Conservation (phyloP, 2,797 vertebrate species). For the Scarus forsteni region DNA sequence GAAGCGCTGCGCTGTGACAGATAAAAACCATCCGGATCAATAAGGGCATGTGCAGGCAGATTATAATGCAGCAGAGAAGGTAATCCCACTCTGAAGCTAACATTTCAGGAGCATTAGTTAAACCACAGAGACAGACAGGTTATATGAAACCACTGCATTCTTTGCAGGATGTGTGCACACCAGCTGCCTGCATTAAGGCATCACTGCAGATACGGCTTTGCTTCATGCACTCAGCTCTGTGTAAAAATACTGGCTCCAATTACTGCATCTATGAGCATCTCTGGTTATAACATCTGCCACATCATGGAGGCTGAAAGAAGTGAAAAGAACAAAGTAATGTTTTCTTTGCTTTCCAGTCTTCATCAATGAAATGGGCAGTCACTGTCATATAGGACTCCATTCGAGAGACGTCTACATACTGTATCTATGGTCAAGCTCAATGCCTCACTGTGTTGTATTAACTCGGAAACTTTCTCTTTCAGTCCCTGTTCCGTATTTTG, state of each 20-base stretch:
- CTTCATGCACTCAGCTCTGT: conserved; percentile 6
- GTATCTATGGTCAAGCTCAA: no score
- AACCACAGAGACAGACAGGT: conserved; percentile 22
- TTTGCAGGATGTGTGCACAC: conserved; percentile 22
- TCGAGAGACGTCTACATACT: no score
- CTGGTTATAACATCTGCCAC: neutral
- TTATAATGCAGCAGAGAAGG: conserved; percentile 26
- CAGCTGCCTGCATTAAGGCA: conserved; percentile 11
- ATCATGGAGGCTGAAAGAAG: neutral
- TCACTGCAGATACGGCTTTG: conserved; percentile 3
- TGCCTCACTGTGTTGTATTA: no score
- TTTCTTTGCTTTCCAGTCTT: no score
- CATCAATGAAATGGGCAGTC: no score
- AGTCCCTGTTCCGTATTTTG: no score
- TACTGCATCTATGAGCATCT: conserved; percentile 33
- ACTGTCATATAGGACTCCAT: no score
- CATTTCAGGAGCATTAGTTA: conserved; percentile 25
- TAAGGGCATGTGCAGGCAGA: conserved; percentile 20
- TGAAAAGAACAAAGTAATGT: no score
- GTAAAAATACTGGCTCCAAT: neutral
- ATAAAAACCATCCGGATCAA: conserved; percentile 22
- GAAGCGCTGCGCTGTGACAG: conserved; percentile 11
- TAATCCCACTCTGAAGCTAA: conserved; percentile 22
- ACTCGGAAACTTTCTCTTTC: no score
- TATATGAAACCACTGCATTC: conserved; percentile 36